Conservation (phyloP, 2,113 vertebrate species). For the Scopus umbretta region DNA sequence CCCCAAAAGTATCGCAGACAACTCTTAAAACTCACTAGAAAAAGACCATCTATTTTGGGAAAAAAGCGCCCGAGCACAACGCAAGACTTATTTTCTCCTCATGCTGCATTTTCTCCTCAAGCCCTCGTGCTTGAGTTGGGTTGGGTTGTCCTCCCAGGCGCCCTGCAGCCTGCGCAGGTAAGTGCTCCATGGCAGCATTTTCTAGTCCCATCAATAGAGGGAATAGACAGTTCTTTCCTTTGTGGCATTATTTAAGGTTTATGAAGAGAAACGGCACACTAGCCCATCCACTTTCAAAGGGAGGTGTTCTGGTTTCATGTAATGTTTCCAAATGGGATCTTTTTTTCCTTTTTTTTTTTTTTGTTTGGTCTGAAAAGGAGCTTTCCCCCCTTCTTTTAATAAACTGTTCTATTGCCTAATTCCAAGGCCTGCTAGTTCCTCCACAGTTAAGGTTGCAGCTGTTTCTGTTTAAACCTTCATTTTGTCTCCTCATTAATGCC, state of each 20-base stretch:
- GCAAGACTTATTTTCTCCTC: not conserved
- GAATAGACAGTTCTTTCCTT: not conserved
- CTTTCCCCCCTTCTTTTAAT: not conserved
- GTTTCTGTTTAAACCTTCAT: constrained; percentile 36
- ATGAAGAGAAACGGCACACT: not conserved
- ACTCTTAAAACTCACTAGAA: not conserved
- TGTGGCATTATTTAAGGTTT: not conserved
- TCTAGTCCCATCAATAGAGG: not conserved
- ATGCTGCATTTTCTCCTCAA: not conserved
- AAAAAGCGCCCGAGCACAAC: rapidly evolving
- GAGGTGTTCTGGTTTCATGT: not conserved
- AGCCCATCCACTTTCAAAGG: not conserved
- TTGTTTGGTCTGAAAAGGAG: not conserved
- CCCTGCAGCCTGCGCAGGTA: not conserved
- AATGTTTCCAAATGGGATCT: not conserved
- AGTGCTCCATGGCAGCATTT: not conserved
- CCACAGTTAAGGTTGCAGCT: constrained; percentile 3
- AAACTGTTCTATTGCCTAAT: not conserved
- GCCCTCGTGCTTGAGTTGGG: not conserved
- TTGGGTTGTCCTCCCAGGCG: not conserved
- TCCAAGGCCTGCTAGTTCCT: not conserved
- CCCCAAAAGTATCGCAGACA: not conserved
- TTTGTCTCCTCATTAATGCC: constrained; percentile 18
- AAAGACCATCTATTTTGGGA: not conserved
- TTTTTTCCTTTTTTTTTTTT: not conserved